A percentile compares a stretch with the other conserved stretches of the same genome.
Conservation (phyloP, 2,888 invertebrate genomes). For the Euzetes globulus region DNA sequence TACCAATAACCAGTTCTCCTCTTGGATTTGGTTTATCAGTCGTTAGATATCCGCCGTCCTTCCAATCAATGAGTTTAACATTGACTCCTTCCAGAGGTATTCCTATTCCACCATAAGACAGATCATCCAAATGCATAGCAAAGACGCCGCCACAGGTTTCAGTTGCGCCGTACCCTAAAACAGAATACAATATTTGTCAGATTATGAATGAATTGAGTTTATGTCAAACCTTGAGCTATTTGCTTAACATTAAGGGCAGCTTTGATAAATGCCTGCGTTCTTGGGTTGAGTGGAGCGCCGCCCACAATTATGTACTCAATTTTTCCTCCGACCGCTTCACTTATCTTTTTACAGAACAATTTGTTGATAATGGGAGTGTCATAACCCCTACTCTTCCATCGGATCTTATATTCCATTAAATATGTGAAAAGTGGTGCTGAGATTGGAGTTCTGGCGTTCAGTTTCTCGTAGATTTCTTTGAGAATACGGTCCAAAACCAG, state of each 20-base stretch:
- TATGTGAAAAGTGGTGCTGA: constrained; percentile 82
- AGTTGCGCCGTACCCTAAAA: constrained; percentile 71
- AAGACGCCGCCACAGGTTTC: constrained; percentile 88
- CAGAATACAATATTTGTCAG: not conserved
- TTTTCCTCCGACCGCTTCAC: constrained; percentile 74
- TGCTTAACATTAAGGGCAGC: constrained; percentile 77
- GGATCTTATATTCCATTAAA: constrained; percentile 80
- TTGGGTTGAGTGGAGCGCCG: constrained; percentile 88
- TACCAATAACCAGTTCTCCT: constrained; percentile 76
- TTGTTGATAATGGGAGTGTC: constrained; percentile 43
- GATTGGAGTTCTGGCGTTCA: constrained; percentile 61
- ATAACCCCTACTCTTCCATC: constrained; percentile 33
- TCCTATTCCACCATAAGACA: constrained; percentile 44
- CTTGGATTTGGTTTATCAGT: constrained; percentile 77
- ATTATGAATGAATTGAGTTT: not conserved
- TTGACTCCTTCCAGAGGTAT: constrained; percentile 53
- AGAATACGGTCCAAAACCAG: constrained; percentile 93
- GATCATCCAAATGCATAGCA: constrained; percentile 52
- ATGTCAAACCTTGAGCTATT: constrained; percentile 63
- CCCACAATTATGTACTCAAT: constrained; percentile 82
- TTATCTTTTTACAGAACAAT: constrained; percentile 58
- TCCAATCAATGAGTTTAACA: constrained; percentile 81
- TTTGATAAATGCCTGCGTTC: constrained; percentile 88
- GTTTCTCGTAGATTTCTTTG: constrained; percentile 91
- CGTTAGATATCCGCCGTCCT: constrained; percentile 81